Evolutionary conservation across 2,797 vertebrate genomes (phyloP).

Genomic region (Tangara arthus): DNA sequence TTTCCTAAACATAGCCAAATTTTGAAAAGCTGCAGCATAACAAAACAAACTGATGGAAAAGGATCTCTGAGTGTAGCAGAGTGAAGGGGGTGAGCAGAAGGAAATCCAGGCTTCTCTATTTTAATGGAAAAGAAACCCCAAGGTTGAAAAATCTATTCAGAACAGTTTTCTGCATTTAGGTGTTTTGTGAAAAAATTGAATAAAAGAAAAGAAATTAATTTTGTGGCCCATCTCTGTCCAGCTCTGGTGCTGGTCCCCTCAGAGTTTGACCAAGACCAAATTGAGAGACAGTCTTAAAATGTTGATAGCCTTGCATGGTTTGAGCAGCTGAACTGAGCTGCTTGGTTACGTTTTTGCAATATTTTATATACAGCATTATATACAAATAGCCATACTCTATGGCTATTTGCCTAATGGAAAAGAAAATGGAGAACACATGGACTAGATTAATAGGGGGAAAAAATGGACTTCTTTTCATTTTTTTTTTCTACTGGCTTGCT

Average conservation of each 20-base stretch:
- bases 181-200: not conserved
- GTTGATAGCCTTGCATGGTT: not conserved
- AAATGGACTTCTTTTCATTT: not conserved
- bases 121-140: not conserved
- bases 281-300: not conserved
- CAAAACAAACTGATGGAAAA: not conserved
- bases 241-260: not conserved
- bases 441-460: not conserved
- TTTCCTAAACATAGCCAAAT: not conserved
- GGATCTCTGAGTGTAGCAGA: not conserved
- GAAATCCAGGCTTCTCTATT: not conserved
- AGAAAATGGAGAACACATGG: conserved; percentile 16
- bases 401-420: not conserved
- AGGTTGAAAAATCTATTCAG: not conserved
- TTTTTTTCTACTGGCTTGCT: not conserved
- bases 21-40: not conserved
- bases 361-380: not conserved
- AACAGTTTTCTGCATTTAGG: not conserved
- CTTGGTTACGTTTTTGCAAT: not conserved
- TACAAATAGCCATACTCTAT: not conserved
- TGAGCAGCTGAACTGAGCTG: not conserved
- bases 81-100: not conserved
- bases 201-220: not conserved
- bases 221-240: not conserved
- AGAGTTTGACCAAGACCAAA: not conserved